phyloP scores from a whole-genome alignment of 2,888 invertebrate species.

The Mimas tiliae region DNA sequence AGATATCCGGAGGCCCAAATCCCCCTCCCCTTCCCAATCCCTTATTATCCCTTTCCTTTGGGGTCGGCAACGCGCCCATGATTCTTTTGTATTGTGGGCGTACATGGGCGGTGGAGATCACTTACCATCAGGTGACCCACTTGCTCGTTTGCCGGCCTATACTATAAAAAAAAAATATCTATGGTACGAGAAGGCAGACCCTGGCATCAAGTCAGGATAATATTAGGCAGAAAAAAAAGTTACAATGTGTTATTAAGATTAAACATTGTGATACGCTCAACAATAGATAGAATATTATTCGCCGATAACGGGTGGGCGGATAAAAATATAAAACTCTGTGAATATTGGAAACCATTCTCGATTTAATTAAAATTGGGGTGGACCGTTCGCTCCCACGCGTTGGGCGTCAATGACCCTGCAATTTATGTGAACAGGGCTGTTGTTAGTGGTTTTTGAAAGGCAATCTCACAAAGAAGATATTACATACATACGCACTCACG shows the following conservation, averaged over 20 bases:
- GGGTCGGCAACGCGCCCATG: too few relatives aligned
- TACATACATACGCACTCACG: too few relatives aligned
- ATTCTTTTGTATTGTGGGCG: too few relatives aligned
- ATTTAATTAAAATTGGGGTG: constrained; percentile 56
- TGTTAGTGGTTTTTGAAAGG: background rate
- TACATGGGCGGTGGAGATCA: too few relatives aligned
- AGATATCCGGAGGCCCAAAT: too few relatives aligned
- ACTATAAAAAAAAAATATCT: too few relatives aligned
- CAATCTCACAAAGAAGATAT: background rate
- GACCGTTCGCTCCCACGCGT: constrained; percentile 35
- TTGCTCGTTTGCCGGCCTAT: too few relatives aligned
- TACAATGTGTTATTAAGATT: background rate
- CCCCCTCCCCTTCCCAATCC: too few relatives aligned
- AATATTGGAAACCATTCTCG: constrained; percentile 47
- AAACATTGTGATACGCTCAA: background rate
- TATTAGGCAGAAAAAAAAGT: background rate
- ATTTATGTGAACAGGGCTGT: background rate
- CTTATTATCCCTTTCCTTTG: too few relatives aligned
- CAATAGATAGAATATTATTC: background rate
- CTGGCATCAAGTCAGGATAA: too few relatives aligned
- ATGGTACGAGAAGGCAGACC: too few relatives aligned
- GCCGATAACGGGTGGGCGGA: background rate
- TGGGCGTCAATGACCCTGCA: constrained; percentile 10
- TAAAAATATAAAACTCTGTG: constrained; percentile 3
- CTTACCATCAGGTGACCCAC: too few relatives aligned